phyloP scores from a whole-genome alignment of 2,113 vertebrate species.

The Ornithorhynchus anatinus region DNA sequence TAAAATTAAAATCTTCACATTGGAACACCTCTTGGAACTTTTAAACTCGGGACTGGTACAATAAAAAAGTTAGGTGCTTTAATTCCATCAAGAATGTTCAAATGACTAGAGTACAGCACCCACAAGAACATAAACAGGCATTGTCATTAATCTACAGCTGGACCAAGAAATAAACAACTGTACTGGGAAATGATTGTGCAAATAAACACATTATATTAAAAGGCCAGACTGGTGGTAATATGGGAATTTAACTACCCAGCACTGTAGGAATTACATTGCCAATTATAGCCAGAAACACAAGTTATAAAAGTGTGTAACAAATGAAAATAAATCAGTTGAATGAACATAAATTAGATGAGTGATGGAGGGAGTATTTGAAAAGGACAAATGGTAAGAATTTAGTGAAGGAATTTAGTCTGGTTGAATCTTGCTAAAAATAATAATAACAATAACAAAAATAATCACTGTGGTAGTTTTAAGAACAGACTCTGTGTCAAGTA shows the following conservation, averaged over 20 bases:
- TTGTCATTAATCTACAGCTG: constrained; percentile 26
- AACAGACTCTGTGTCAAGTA: no score
- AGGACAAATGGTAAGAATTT: background rate
- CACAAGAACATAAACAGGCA: background rate
- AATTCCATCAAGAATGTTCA: constrained; percentile 32
- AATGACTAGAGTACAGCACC: constrained; percentile 22
- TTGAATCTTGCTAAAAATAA: no score
- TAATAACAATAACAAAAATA: no score
- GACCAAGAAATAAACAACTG: constrained; percentile 30
- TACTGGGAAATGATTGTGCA: constrained; percentile 33
- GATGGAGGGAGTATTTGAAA: background rate
- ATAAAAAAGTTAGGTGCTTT: constrained; percentile 10
- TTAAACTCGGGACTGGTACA: constrained; percentile 18
- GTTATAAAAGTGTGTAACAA: constrained; percentile 26
- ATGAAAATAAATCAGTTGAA: constrained; percentile 21
- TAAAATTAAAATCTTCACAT: constrained; percentile 25
- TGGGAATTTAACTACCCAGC: constrained; percentile 26
- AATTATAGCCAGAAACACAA: constrained; percentile 20
- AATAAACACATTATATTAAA: constrained; percentile 18
- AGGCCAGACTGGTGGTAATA: background rate
- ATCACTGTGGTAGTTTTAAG: no score
- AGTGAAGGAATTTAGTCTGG: background rate
- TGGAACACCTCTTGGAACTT: constrained; percentile 15
- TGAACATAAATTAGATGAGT: background rate
- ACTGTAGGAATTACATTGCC: constrained; percentile 13